Base-by-base conservation (phyloP, 1,140 invertebrate species). In the Pygmarrhopalites habei region DNA sequence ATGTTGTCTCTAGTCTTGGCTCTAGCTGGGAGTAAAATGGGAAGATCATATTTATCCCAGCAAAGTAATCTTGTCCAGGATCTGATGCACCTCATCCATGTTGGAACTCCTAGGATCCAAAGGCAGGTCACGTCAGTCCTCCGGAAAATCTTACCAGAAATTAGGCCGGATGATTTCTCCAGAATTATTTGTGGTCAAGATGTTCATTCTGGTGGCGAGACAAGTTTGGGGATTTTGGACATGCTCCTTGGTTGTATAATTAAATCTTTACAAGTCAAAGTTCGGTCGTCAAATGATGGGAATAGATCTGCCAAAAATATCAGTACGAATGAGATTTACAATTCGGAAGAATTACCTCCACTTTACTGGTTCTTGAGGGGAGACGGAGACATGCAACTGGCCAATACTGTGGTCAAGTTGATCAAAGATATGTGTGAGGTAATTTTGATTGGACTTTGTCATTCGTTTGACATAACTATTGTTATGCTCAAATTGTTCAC, bases 1-100 rank as follows among this genome's bases (percentile, higher is more conserved):
- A 93, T 98, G 89, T 77, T 98, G 7, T 95, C 91, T 1, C 90
- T 97, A 85, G 93, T 84, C 19, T 75, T 95, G 64, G 93, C 95
- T 0, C 76, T 97, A n/a, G 95, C 90, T 68, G 94, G 94, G 2
- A 95, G 92, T 65, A 81, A 85, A 0, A 91, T 95, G 0, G 94
- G 94, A 0, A 80, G 92, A 30, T 83, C 85, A 12, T 95, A 96
- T 76, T 77, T 98, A 3, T 90, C 92, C 0, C 89, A 94, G 72
- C 91, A 95, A 72, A 83, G 85, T 29, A 87, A 85, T 30, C 74
- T 98, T 10, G 77, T 97, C 0, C 81, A 84, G 32, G 92, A 97
- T 77, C 76, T 98, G 23, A 77, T 97, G 2, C 87, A 86, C 63
- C 77, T 97, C 5, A 77, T 98, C 14, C 94, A 98, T 74, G 95